Evolutionary conservation across 2,113 vertebrate species (phyloP).

Genomic region (Hiodon tergisus): DNA sequence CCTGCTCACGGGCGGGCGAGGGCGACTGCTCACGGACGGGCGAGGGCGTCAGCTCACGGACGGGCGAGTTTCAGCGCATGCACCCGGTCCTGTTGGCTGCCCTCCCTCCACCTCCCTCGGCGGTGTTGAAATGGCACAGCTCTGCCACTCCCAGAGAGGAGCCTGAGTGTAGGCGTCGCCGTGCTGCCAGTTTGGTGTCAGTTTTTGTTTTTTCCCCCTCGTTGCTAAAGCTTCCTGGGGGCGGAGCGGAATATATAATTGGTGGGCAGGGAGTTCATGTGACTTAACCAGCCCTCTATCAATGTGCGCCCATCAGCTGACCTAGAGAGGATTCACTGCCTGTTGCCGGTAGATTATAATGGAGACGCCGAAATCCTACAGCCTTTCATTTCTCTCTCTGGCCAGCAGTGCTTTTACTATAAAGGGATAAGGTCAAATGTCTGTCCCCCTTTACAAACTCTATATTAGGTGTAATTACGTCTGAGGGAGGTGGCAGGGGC

Average conservation of each 20-base stretch:
- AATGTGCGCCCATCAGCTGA: slow-evolving; percentile 48
- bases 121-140: slow-evolving; percentile 7
- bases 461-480: slow-evolving; percentile 46
- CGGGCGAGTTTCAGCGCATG: background rate
- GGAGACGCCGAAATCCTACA: slow-evolving; percentile 57
- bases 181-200: background rate
- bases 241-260: slow-evolving; percentile 51
- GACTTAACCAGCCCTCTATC: slow-evolving; percentile 58
- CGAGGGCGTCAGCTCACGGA: background rate
- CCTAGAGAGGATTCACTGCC: slow-evolving; percentile 48
- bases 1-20: slow-evolving; percentile 10
- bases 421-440: slow-evolving; percentile 50
- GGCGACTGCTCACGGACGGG: background rate
- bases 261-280: slow-evolving; percentile 51
- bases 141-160: slow-evolving; percentile 11
- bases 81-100: background rate
- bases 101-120: background rate
- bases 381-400: slow-evolving; percentile 59
- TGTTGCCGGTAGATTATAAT: slow-evolving; percentile 54
- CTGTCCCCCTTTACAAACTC: slow-evolving; percentile 43
- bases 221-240: slow-evolving; percentile 41
- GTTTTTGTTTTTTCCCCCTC: slow-evolving; percentile 26
- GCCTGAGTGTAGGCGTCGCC: too few relatives aligned
- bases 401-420: slow-evolving; percentile 56
- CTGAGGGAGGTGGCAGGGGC: slow-evolving; percentile 51